phyloP scores from a whole-genome alignment of 2,797 vertebrate genomes.

The Syndactyla subalaris region DNA sequence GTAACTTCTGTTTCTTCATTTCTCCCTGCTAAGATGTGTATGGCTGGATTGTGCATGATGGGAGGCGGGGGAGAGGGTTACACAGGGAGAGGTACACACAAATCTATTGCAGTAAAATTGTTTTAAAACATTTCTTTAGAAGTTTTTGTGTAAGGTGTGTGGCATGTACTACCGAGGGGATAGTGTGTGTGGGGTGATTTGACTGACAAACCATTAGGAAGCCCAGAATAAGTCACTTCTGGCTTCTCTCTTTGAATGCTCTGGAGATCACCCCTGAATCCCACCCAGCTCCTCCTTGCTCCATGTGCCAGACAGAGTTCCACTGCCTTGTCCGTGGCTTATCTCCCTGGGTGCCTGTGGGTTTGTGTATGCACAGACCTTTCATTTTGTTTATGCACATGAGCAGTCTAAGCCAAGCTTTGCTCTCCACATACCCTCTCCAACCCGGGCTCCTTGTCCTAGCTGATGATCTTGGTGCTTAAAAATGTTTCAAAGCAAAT shows the following conservation, averaged over 20 bases:
- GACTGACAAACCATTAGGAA: neutral
- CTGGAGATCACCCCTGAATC: neutral
- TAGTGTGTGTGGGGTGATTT: neutral
- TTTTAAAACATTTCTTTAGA: neutral
- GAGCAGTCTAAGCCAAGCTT: neutral
- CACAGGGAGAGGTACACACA: neutral
- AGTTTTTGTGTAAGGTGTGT: neutral
- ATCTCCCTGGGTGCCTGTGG: neutral
- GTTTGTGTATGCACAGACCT: neutral
- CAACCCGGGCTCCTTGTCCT: neutral
- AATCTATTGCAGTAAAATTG: neutral
- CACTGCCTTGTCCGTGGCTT: neutral
- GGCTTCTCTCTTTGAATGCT: neutral
- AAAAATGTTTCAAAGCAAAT: neutral
- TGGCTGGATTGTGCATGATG: neutral
- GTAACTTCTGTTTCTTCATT: neutral
- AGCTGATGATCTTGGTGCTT: neutral
- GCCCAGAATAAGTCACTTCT: neutral
- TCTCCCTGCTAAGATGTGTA: neutral
- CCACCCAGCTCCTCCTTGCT: neutral
- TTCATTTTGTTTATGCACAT: neutral
- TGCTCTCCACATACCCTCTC: neutral
- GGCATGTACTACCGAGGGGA: neutral
- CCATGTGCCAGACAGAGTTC: neutral
- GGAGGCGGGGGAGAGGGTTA: accelerated